Evolutionary conservation across 2,797 vertebrate genomes (phyloP).

Genomic region (Scolopax rusticola): DNA sequence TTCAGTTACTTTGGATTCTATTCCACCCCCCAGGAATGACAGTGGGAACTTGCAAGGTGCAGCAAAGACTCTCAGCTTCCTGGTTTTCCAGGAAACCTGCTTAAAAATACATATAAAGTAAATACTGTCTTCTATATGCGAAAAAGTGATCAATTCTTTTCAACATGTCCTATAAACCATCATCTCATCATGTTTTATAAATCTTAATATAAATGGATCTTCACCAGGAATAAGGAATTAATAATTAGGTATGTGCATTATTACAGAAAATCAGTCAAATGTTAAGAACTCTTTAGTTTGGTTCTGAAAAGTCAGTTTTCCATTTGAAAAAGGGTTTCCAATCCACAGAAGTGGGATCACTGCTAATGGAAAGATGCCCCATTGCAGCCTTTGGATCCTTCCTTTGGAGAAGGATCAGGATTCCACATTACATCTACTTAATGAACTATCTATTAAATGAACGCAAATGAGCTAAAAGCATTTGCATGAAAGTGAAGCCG

Average conservation of each 20-base stretch:
- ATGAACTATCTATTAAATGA: not conserved
- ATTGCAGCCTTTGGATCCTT: not conserved
- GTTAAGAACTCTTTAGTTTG: not conserved
- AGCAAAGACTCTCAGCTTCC: not conserved
- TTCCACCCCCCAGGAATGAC: not conserved
- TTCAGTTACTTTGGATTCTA: not conserved
- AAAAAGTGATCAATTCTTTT: not conserved
- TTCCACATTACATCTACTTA: not conserved
- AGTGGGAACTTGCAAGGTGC: not conserved
- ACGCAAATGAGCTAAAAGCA: not conserved
- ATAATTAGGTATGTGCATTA: not conserved
- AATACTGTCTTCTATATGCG: not conserved
- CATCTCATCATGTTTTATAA: not conserved
- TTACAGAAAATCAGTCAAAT: not conserved
- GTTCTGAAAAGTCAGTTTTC: not conserved
- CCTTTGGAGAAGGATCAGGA: not conserved
- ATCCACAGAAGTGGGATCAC: not conserved
- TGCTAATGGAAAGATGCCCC: not conserved
- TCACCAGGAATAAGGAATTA: not conserved
- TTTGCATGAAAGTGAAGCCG: not conserved
- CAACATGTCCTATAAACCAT: too few species aligned
- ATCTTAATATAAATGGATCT: not conserved
- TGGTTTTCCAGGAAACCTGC: not conserved
- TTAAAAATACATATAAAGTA: not conserved
- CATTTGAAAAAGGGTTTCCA: not conserved